phyloP scores from a whole-genome alignment of 1,140 invertebrate genomes.

The Pseudoatta argentina region DNA sequence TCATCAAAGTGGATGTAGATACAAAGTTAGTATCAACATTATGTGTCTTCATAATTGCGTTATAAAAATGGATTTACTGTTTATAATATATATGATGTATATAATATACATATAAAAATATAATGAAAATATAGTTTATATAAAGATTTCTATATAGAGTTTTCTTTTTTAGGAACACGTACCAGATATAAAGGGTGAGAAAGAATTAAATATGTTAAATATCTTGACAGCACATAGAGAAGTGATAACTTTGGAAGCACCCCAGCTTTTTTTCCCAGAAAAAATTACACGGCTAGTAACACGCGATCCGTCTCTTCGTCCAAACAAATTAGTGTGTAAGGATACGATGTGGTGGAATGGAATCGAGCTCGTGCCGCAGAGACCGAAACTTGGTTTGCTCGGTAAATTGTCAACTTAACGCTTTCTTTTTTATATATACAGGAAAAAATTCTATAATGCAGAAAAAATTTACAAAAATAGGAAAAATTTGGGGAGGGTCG shows the following conservation, averaged over 20 bases:
- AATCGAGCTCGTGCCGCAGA: slow-evolving; percentile 88
- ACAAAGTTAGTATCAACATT: slow-evolving; percentile 74
- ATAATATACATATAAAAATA: background rate
- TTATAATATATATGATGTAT: background rate
- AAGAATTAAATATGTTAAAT: slow-evolving; percentile 87
- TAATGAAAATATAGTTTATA: background rate
- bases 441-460: background rate
- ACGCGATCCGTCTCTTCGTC: slow-evolving; percentile 85
- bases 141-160: background rate
- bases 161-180: slow-evolving; percentile 87
- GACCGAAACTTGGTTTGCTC: slow-evolving; percentile 88
- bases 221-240: slow-evolving; percentile 87
- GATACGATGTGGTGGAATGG: slow-evolving; percentile 91
- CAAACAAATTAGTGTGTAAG: slow-evolving; percentile 87
- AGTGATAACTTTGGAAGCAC: slow-evolving; percentile 88
- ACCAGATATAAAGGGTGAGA: slow-evolving; percentile 86
- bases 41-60: slow-evolving; percentile 17
- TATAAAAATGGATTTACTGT: background rate
- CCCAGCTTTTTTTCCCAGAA: slow-evolving; percentile 89
- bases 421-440: background rate
- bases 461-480: slow-evolving; percentile 64
- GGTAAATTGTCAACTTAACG: slow-evolving; percentile 80
- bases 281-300: slow-evolving; percentile 89
- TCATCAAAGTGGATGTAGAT: slow-evolving; percentile 82
- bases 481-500: slow-evolving; percentile 83